Evolutionary conservation across 37 sponge, comb jelly and placozoan genomes (phyloP).

Genomic region (Tethya wilhelma): DNA sequence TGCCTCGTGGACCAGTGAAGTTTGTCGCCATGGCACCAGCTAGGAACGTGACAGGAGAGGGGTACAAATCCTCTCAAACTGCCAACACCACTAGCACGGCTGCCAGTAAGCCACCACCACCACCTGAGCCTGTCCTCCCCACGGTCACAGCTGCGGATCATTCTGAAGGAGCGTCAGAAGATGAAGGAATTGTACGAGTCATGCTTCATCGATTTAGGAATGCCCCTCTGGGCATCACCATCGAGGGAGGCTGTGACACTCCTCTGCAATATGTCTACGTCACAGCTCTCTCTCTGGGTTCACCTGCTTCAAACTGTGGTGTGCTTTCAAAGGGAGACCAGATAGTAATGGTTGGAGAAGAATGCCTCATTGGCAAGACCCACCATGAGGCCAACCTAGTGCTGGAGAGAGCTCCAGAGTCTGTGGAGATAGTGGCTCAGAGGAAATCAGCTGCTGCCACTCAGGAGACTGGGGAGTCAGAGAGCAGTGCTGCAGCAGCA

Average conservation of each 20-base stretch:
- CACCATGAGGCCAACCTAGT: conserved; percentile 43
- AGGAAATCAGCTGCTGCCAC: conserved; percentile 29
- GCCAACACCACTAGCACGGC: background rate
- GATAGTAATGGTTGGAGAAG: conserved; percentile 70
- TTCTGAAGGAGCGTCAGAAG: conserved; percentile 19
- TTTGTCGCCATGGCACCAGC: conserved; percentile 74
- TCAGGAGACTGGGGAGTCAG: background rate
- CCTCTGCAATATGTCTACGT: conserved; percentile 64
- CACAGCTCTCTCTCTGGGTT: conserved; percentile 34
- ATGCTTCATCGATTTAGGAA: background rate
- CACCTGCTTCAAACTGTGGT: conserved; percentile 47
- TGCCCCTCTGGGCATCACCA: conserved; percentile 51
- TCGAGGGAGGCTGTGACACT: conserved; percentile 75
- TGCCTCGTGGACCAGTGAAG: conserved; percentile 54
- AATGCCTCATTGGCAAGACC: conserved; percentile 69
- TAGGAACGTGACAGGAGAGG: conserved; percentile 37
- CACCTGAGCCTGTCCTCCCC: conserved; percentile 8
- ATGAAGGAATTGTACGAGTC: background rate
- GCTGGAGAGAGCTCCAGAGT: conserved; percentile 32
- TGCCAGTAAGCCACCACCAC: background rate
- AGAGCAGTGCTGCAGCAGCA: background rate
- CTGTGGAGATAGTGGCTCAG: conserved; percentile 57
- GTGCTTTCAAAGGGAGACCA: conserved; percentile 58
- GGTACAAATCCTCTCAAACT: background rate
- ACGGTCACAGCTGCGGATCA: background rate